These are phyloP conservation scores for Hemicordylus capensis DNA, from an alignment of 2,113 vertebrate genomes.

Conservation along the genomic window DNA sequence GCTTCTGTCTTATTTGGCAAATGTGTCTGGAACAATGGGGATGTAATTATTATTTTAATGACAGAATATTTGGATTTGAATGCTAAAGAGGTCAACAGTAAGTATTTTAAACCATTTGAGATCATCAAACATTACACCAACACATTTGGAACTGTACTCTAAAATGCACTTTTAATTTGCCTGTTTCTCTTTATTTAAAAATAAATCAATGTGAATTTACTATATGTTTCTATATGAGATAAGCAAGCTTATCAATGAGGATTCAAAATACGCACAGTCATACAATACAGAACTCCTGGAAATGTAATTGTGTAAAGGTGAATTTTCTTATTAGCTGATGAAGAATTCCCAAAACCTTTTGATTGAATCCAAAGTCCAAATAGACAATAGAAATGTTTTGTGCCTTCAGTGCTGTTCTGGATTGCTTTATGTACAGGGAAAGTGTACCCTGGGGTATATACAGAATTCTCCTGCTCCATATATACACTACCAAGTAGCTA, in stretches of 20 bases:
- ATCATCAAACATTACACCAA: too few relatives aligned
- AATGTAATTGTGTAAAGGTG: not conserved
- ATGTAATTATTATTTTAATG: not conserved
- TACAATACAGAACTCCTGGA: not conserved
- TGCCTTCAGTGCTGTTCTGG: too few relatives aligned
- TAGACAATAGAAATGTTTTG: too few relatives aligned
- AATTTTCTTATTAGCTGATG: not conserved
- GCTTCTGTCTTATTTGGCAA: not conserved
- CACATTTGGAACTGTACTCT: not conserved
- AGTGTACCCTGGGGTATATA: too few relatives aligned
- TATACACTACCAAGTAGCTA: too few relatives aligned
- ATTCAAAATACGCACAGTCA: not conserved
- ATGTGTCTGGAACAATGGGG: not conserved
- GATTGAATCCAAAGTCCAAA: not conserved
- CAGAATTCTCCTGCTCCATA: too few relatives aligned
- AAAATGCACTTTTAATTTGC: not conserved
- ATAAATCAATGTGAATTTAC: not conserved
- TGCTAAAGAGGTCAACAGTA: not conserved
- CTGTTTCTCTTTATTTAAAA: not conserved
- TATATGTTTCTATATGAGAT: not conserved
- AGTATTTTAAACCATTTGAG: too few relatives aligned
- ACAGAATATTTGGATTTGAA: too few relatives aligned
- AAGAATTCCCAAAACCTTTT: not conserved
- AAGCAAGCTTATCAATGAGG: not conserved
- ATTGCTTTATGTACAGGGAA: too few relatives aligned